Percentiles rank a stretch among this genome's conserved stretches.
Evolutionary conservation across 2,113 vertebrate genomes (phyloP).

Genomic region (Toxostoma redivivum): DNA sequence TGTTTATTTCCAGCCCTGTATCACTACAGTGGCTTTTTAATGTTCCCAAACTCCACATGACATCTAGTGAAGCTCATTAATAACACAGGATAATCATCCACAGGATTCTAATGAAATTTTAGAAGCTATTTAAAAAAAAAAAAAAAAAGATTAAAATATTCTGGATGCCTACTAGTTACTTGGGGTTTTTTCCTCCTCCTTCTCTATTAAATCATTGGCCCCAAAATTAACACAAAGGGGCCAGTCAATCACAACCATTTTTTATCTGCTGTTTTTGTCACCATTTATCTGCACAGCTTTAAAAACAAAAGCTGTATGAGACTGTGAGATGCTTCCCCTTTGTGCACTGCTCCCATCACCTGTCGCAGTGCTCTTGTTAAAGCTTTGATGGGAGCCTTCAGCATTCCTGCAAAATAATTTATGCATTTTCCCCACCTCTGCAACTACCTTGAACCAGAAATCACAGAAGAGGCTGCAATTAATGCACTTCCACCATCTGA

Average conservation of each 20-base stretch:
- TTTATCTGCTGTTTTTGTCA: constrained; percentile 7
- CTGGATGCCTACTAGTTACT: background rate
- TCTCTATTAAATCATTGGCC: constrained; percentile 5
- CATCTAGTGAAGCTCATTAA: background rate
- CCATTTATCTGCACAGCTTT: background rate
- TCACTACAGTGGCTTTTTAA: background rate
- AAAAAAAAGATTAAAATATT: background rate
- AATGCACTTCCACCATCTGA: background rate
- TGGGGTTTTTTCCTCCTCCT: background rate
- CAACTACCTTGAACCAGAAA: constrained; percentile 32
- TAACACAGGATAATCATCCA: constrained; percentile 12
- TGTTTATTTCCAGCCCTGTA: background rate
- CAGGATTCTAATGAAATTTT: background rate
- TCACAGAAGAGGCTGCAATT: constrained; percentile 12
- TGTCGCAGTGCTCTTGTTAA: constrained; percentile 30
- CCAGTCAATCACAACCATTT: constrained; percentile 52
- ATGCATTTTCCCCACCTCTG: constrained; percentile 53
- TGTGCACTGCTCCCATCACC: constrained; percentile 48
- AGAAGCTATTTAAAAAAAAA: background rate
- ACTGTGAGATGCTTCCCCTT: constrained; percentile 5
- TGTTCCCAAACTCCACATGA: background rate
- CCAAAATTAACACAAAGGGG: constrained; percentile 19
- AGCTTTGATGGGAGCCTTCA: constrained; percentile 22
- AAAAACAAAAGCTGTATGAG: constrained; percentile 33
- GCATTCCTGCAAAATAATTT: constrained; percentile 22